These are phyloP conservation scores for Dicerorhinus sumatrensis DNA, from an alignment of 2,113 vertebrate species.

Conservation along the genomic window DNA sequence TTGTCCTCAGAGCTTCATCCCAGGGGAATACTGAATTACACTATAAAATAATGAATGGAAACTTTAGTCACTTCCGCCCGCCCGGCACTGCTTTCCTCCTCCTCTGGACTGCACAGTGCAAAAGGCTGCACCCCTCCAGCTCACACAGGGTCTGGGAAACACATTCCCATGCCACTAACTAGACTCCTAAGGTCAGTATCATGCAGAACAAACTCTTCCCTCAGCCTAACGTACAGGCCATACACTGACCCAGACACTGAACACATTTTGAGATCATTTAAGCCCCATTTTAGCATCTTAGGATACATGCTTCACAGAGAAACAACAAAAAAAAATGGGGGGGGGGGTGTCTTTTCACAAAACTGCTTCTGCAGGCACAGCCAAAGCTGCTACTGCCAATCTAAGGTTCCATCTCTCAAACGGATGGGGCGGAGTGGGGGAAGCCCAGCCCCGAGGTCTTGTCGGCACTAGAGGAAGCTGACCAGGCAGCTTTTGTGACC, in stretches of 20 bases:
- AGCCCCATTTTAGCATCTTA: not conserved
- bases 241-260: not conserved
- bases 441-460: not conserved
- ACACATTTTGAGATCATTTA: not conserved
- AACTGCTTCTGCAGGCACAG: not conserved
- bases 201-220: not conserved
- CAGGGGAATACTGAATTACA: conserved; percentile 67
- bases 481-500: conserved; percentile 59
- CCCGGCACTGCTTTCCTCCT: conserved; percentile 2
- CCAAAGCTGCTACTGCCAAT: not conserved
- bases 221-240: not conserved
- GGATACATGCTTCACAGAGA: not conserved
- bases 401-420: not conserved
- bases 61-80: conserved; percentile 74
- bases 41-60: conserved; percentile 80
- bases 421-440: not conserved
- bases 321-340: not conserved
- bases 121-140: conserved; percentile 32
- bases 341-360: not conserved
- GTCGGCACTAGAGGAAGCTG: conserved; percentile 40
- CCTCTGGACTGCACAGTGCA: not conserved
- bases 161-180: not conserved
- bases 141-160: conserved; percentile 26
- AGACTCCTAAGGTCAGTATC: not conserved
- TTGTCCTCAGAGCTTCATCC: conserved; percentile 53